A percentile compares a stretch with the other conserved stretches of the same genome.
These are phyloP conservation scores for Diaphora mendica DNA, from an alignment of 2,888 invertebrate genomes.

Conservation along the genomic window DNA sequence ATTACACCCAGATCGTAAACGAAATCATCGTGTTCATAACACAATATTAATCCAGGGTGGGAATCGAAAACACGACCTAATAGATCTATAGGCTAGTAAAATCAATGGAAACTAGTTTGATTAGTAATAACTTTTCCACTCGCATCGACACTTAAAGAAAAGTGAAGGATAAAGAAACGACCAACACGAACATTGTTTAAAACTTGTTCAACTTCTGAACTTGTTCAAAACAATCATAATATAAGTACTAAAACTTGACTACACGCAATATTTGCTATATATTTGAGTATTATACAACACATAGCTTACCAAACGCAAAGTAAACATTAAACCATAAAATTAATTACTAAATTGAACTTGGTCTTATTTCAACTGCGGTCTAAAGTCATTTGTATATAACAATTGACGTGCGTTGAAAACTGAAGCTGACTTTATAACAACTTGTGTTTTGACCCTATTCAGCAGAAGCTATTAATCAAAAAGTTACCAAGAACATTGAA, in stretches of 20 bases:
- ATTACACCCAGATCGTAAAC: no score
- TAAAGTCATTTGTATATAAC: background rate
- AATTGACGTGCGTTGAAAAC: background rate
- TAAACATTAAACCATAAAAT: background rate
- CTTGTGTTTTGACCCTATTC: slow-evolving; percentile 23
- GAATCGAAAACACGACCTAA: no score
- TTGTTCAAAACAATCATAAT: background rate
- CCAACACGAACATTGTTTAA: background rate
- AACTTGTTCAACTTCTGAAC: background rate
- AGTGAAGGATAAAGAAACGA: background rate
- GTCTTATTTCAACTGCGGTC: background rate
- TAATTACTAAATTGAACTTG: background rate
- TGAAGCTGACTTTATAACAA: slow-evolving; percentile 8
- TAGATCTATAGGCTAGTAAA: no score
- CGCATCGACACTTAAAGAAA: background rate
- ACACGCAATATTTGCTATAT: background rate
- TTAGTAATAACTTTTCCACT: background rate
- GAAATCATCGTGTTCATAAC: no score
- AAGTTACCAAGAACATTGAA: slow-evolving; percentile 40
- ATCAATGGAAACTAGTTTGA: background rate
- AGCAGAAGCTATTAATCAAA: slow-evolving; percentile 42
- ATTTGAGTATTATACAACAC: background rate
- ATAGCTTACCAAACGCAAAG: background rate
- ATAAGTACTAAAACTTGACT: background rate
- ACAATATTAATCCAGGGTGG: no score